Evolutionary conservation across 2,888 invertebrate genomes (phyloP), one percentile per base, ranked within the genome.

Genomic region (Xylophagus ater): DNA sequence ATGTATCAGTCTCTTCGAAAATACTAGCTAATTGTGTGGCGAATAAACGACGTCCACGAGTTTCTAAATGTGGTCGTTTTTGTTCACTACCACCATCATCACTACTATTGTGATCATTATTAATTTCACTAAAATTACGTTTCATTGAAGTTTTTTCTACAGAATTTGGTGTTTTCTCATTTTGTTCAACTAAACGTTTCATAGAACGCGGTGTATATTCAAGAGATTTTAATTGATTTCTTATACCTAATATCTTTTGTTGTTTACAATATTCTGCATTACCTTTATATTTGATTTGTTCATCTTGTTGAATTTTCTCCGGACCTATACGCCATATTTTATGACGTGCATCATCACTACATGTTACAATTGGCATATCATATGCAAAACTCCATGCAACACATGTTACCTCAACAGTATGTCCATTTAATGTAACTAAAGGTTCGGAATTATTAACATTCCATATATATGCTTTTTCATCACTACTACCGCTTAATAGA

Each of bases 401-500:
- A 56, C 84, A 82, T 0, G 88, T 87, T 0, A 92, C 90, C 68
- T 92, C 92, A 7, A 82, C 83, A 29, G 73, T 68, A 56, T 92
- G 90, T 0, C 88, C 89, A 2, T 69, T 66, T 4, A 92, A 66
- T 35, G 72, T 70, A 14, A 81, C 74, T 8, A 87, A 59, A 1
- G 88, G 86, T 42, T 69, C 61, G 0, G 80, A 67, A 47, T 66
- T 62, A 10, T 71, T 68, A 2, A 79, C 72, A 57, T 76, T 78
- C 90, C 92, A 93, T 37, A 93, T 77, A 56, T 89, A 90, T 0
- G 88, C 90, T 51, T 75, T 70, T 49, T 81, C 78, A 62, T 89
- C 87, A 53, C 83, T 83, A 50, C 89, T 89, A n/a, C 92, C 92
- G 59, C 87, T 87, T 1, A 87, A 69, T 18, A 93, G 66, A 62